phyloP scores from a whole-genome alignment of 2,797 vertebrate species.

The Ptychobarbus kaznakovi region DNA sequence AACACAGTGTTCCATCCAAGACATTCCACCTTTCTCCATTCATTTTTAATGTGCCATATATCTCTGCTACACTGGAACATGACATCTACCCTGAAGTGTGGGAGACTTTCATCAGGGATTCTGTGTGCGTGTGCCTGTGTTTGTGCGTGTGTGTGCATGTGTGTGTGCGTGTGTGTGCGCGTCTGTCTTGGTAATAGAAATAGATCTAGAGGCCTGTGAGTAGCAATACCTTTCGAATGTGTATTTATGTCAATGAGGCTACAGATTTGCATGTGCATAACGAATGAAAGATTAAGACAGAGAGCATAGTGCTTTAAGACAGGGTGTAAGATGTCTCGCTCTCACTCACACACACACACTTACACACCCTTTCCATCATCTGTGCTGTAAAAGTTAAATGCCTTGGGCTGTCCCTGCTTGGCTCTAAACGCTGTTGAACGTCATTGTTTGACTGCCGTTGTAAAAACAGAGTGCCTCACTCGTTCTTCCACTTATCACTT shows the following conservation, averaged over 20 bases:
- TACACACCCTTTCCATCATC: slow-evolving; percentile 30
- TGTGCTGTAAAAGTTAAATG: slow-evolving; percentile 52
- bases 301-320: slow-evolving; percentile 14
- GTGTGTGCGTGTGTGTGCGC: slow-evolving; percentile 34
- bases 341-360: slow-evolving; percentile 21
- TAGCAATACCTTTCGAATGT: slow-evolving; percentile 27
- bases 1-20: slow-evolving; percentile 34
- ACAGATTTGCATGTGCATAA: slow-evolving; percentile 17
- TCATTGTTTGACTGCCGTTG: slow-evolving; percentile 57
- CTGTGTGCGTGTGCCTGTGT: slow-evolving; percentile 43
- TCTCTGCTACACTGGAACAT: slow-evolving; percentile 45
- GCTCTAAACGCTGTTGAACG: slow-evolving; percentile 46
- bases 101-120: slow-evolving; percentile 44
- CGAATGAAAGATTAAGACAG: slow-evolving; percentile 18
- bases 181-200: slow-evolving; percentile 28
- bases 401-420: slow-evolving; percentile 32
- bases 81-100: slow-evolving; percentile 48
- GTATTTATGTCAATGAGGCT: slow-evolving; percentile 21
- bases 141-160: slow-evolving; percentile 24
- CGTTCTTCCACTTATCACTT: slow-evolving; percentile 54
- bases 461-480: slow-evolving; percentile 59
- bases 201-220: background rate
- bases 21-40: slow-evolving; percentile 41
- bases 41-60: slow-evolving; percentile 57
- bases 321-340: background rate